Conservation (phyloP, 2,113 vertebrate genomes). For the Aegotheles bennettii region DNA sequence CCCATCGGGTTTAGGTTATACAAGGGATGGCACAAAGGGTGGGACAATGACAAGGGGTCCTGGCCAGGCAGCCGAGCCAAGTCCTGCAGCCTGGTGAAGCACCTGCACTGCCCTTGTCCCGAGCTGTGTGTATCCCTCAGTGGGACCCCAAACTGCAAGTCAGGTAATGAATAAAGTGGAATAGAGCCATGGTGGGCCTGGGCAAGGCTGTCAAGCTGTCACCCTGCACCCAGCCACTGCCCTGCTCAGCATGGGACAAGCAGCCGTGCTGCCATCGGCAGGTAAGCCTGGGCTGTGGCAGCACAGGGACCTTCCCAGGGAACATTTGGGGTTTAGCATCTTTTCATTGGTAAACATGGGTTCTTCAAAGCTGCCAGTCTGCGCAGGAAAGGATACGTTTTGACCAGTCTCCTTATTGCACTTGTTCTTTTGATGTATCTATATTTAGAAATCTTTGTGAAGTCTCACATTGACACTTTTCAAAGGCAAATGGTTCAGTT, state of each 20-base stretch:
- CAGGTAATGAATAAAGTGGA: not conserved
- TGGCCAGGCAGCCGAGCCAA: fast-evolving
- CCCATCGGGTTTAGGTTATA: not conserved
- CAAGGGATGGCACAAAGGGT: not conserved
- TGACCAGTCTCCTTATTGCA: slow-evolving; percentile 32
- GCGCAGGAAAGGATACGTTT: not conserved
- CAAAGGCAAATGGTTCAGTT: not conserved
- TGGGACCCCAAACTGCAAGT: fast-evolving
- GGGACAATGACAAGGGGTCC: not conserved
- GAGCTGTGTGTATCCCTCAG: not conserved
- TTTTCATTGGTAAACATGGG: not conserved
- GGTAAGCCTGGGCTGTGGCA: fast-evolving
- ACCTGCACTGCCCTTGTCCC: not conserved
- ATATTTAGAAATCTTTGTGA: slow-evolving; percentile 63
- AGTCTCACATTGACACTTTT: slow-evolving; percentile 16
- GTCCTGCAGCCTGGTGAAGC: not conserved
- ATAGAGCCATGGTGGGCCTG: not conserved
- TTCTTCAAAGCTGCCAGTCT: slow-evolving; percentile 29
- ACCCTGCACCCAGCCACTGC: not conserved
- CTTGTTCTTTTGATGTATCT: slow-evolving; percentile 48
- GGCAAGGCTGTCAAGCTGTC: not conserved
- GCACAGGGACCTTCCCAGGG: not conserved
- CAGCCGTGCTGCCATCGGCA: fast-evolving
- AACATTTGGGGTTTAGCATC: not conserved
- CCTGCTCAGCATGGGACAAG: not conserved